phyloP scores from a whole-genome alignment of 2,797 vertebrate genomes.

The Gastrophryne carolinensis region DNA sequence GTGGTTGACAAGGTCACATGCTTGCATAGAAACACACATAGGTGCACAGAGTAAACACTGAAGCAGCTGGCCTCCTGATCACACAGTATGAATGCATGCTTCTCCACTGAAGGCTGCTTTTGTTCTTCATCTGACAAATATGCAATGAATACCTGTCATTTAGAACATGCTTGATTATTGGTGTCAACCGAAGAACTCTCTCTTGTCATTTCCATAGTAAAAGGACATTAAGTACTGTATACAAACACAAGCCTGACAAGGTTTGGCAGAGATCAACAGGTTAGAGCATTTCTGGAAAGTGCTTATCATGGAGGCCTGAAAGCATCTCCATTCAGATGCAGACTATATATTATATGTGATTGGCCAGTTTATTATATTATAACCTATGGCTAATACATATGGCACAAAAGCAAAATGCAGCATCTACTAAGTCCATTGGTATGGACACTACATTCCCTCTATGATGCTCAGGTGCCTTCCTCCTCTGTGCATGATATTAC shows the following conservation, averaged over 20 bases:
- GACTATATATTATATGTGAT: neutral
- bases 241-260: neutral
- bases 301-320: neutral
- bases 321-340: neutral
- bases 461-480: too few species aligned
- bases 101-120: neutral
- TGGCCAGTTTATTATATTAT: neutral
- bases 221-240: neutral
- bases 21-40: too few species aligned
- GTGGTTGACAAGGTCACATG: too few species aligned
- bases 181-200: conserved; percentile 5
- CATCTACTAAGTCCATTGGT: too few species aligned
- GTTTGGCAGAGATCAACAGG: neutral
- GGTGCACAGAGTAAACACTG: too few species aligned
- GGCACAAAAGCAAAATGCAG: neutral
- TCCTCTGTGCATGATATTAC: too few species aligned
- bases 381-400: neutral
- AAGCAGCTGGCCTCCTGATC: neutral
- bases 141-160: neutral
- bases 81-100: neutral
- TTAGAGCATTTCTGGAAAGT: neutral
- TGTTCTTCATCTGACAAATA: neutral
- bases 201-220: conserved; percentile 14
- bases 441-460: too few species aligned
- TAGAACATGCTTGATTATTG: neutral